Conservation (phyloP, 2,797 vertebrate genomes). For the Propithecus deckenii region DNA sequence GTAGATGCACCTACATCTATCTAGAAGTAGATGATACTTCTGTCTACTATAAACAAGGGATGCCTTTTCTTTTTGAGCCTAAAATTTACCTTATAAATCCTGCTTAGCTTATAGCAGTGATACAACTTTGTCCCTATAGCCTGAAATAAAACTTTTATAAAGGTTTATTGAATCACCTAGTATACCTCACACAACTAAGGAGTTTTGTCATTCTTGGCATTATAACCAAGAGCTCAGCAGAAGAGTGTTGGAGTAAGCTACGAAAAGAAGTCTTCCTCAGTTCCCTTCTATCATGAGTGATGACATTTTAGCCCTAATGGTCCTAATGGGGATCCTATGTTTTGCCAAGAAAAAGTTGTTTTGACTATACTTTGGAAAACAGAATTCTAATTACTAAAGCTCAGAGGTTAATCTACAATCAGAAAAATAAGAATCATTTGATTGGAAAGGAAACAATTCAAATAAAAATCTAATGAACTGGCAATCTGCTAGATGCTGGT, state of each 20-base stretch:
- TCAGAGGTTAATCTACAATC: background rate
- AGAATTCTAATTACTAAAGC: background rate
- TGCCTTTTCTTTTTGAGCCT: background rate
- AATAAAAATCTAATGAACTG: background rate
- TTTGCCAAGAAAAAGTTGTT: background rate
- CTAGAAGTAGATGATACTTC: background rate
- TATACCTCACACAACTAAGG: background rate
- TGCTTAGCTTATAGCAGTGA: background rate
- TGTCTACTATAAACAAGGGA: background rate
- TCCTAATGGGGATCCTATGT: background rate
- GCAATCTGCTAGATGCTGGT: background rate
- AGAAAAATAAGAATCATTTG: background rate
- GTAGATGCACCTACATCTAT: no score
- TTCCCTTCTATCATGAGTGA: background rate
- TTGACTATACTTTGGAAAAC: background rate
- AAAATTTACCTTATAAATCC: conserved; percentile 10
- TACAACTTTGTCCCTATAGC: background rate
- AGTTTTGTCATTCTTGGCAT: background rate
- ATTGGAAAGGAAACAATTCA: background rate
- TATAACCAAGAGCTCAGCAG: background rate
- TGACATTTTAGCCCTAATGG: background rate
- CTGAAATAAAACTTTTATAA: background rate
- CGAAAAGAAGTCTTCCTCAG: background rate
- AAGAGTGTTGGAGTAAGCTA: background rate
- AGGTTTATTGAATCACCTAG: background rate